A percentile compares a stretch with the other conserved stretches of the same genome.
Conservation (phyloP, 1,140 invertebrate genomes). For the Vanessa tameamea region DNA sequence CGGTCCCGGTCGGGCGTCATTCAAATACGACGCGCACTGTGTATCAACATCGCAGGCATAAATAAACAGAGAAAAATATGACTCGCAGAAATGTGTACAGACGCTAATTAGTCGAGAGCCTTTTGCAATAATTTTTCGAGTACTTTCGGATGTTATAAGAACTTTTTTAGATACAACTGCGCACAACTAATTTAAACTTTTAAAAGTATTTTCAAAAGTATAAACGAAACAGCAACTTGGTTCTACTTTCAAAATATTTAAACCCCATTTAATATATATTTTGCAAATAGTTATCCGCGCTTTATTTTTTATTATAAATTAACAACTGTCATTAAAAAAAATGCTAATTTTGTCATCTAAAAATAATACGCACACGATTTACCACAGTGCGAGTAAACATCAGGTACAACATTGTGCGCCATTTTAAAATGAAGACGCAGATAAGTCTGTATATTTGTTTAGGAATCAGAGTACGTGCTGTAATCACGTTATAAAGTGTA, state of each 20-base stretch:
- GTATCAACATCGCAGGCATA: slow-evolving; percentile 30
- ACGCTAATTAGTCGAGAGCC: slow-evolving; percentile 30
- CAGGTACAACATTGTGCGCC: slow-evolving; percentile 38
- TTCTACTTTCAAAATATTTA: neutral
- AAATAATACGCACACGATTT: neutral
- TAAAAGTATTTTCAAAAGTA: slow-evolving; percentile 6
- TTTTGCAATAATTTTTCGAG: slow-evolving; percentile 26
- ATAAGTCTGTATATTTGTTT: slow-evolving; percentile 57
- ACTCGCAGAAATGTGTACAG: slow-evolving; percentile 32
- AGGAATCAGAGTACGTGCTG: slow-evolving; percentile 51
- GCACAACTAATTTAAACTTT: slow-evolving; percentile 17
- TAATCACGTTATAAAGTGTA: slow-evolving; percentile 48
- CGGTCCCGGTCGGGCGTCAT: slow-evolving; percentile 31
- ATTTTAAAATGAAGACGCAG: slow-evolving; percentile 63
- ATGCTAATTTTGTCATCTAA: no score
- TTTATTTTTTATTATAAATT: no score
- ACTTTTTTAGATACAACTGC: slow-evolving; percentile 21
- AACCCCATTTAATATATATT: neutral
- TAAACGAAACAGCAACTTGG: neutral
- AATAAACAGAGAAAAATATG: slow-evolving; percentile 36
- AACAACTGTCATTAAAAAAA: no score
- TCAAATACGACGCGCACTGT: slow-evolving; percentile 28
- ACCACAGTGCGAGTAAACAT: slow-evolving; percentile 28
- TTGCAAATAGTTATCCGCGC: neutral
- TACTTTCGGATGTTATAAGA: slow-evolving; percentile 19